phyloP scores from a whole-genome alignment of 2,888 invertebrate genomes.

The Aplocera efformata region DNA sequence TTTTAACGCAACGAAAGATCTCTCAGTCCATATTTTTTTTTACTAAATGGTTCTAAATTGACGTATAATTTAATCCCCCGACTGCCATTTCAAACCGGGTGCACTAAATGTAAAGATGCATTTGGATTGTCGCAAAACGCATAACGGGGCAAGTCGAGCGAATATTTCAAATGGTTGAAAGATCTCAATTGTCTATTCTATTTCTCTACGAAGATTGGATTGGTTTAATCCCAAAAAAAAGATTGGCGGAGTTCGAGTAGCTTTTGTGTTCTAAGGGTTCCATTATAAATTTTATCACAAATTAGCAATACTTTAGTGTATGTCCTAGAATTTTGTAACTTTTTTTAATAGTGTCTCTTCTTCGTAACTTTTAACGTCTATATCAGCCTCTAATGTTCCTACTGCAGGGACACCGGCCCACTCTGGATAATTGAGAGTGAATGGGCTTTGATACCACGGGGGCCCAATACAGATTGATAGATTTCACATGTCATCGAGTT shows the following conservation, averaged over 20 bases:
- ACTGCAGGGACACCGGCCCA: too few relatives aligned
- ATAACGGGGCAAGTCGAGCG: constrained; percentile 38
- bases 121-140: constrained; percentile 40
- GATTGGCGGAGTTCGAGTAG: too few relatives aligned
- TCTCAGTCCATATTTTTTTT: not conserved
- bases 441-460: too few relatives aligned
- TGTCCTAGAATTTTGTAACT: too few relatives aligned
- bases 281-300: constrained; percentile 26
- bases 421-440: too few relatives aligned
- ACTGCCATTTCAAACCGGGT: constrained; percentile 39
- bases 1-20: not conserved
- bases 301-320: too few relatives aligned
- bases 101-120: constrained; percentile 33
- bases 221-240: constrained; percentile 56
- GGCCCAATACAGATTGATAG: too few relatives aligned
- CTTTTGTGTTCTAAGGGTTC: too few relatives aligned
- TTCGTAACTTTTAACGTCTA: too few relatives aligned
- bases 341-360: too few relatives aligned
- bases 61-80: constrained; percentile 27
- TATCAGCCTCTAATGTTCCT: too few relatives aligned
- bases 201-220: constrained; percentile 47
- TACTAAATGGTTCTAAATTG: constrained; percentile 3
- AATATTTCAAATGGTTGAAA: constrained; percentile 11
- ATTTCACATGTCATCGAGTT: too few relatives aligned
- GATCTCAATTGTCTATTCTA: constrained; percentile 16